Conservation (phyloP, 92 coral and sea anemone genomes). For the Zoanthus sociatus region DNA sequence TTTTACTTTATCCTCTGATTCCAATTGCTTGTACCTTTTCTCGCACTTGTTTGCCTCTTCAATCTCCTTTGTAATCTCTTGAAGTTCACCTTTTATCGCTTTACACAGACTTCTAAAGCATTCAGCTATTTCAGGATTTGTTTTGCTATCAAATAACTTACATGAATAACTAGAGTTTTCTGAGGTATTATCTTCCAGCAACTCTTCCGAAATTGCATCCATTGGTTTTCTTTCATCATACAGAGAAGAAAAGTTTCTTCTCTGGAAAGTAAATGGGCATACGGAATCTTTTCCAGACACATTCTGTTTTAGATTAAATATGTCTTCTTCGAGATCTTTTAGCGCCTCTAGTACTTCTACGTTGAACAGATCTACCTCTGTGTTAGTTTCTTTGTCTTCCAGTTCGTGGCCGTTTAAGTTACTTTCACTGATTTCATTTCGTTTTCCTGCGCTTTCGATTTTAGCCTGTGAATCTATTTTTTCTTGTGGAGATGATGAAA, state of each 20-base stretch:
- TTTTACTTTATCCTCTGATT: neutral
- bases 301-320: neutral
- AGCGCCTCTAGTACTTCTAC: neutral
- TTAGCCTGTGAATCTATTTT: neutral
- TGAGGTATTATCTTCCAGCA: slow-evolving; percentile 11
- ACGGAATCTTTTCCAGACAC: neutral
- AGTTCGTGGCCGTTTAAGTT: neutral
- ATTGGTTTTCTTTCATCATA: slow-evolving; percentile 16
- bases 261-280: neutral
- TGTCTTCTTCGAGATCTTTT: slow-evolving; percentile 22
- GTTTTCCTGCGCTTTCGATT: neutral
- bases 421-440: neutral
- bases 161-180: neutral
- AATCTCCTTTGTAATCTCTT: neutral
- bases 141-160: neutral
- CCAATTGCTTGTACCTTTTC: neutral
- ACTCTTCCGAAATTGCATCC: slow-evolving; percentile 24
- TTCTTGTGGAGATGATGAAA: neutral
- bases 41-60: neutral
- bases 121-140: neutral
- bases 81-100: slow-evolving; percentile 11
- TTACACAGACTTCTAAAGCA: neutral
- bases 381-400: neutral
- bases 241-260: neutral
- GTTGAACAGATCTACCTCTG: neutral